These are phyloP conservation scores for Hydrolagus affinis DNA, from an alignment of 2,113 vertebrate species.

Conservation along the genomic window DNA sequence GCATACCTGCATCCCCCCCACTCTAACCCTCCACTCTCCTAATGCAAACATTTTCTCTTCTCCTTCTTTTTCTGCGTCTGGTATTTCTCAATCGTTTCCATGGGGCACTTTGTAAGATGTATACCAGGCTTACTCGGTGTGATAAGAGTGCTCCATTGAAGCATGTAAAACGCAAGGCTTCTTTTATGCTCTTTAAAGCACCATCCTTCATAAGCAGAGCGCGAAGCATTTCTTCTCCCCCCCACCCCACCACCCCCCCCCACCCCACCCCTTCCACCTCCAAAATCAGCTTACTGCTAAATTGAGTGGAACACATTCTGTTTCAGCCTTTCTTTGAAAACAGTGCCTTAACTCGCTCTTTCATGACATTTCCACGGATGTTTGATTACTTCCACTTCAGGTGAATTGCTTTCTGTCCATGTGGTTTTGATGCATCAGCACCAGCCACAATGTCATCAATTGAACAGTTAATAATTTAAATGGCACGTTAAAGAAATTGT, in stretches of 20 bases:
- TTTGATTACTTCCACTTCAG: constrained; percentile 7
- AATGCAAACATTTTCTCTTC: not conserved
- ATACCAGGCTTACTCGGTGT: not conserved
- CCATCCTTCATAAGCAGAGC: not conserved
- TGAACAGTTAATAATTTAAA: not conserved
- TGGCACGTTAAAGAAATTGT: not conserved
- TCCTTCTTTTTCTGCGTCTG: not conserved
- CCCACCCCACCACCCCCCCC: no score
- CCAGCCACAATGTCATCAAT: not conserved
- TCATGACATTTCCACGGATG: constrained; percentile 10
- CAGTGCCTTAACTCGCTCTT: not conserved
- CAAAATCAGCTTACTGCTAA: constrained; percentile 17
- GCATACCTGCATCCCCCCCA: not conserved
- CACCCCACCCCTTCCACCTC: no score
- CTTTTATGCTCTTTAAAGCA: not conserved
- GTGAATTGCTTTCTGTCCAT: not conserved
- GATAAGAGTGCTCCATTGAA: not conserved
- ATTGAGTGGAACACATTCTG: not conserved
- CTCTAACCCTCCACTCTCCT: not conserved
- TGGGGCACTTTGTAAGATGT: not conserved
- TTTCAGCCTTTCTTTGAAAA: no score
- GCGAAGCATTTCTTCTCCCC: not conserved
- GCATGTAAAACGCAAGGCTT: not conserved
- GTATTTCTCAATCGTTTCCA: not conserved
- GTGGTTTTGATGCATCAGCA: not conserved